Base-by-base conservation (phyloP, 2,113 vertebrate genomes). In the Cricetomys ansorgei region DNA sequence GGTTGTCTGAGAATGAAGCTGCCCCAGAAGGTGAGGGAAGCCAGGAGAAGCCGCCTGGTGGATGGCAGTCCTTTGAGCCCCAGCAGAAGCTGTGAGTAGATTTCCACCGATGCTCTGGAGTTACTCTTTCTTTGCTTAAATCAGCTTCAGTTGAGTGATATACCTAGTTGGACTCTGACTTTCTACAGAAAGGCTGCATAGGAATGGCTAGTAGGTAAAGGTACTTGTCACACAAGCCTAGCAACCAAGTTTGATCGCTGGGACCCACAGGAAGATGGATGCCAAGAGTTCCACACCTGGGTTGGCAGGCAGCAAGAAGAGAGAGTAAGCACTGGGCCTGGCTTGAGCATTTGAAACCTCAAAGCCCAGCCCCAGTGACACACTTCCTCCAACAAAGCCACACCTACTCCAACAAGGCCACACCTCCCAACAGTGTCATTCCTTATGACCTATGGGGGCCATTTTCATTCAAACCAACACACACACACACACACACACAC, bases 61-160 rank as follows among this genome's bases (percentile, higher is more conserved):
- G 83, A 48, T 21, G 43, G 37, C 21, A n/a, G 3, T 2, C 31
- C 19, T 31, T 43, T 11, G 81, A 83, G 77, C 13, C 19, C 48
- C 31, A 37, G 73, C n/a, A 3, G 77, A 67, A 73, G 62, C 48
- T 17, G 2, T 1, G 21, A 34, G 2, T 43, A 50, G 77, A 70
- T 65, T 84, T 89, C 55, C 55, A 37, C 34, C 0, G 25, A 59
- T 40, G 50, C 0, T 23, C 69, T 53, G 1, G 50, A 29, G 43
- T 50, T 17, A 23, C 37, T 70, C 25, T 91, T n/a, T 91, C 43
- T 94, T 95, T 43, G 70, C 40, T 91, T 85, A 64, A 91, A 27
- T 16, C 17, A 3, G 1, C 64, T 69, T 69, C 67, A 79, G 45
- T 15, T 73, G 53, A 70, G 12, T 75, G 17, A 83, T 87, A 53